A percentile compares a stretch with the other conserved stretches of the same genome.
Conservation (phyloP, 2,888 invertebrate species). For the Parapristionchus giblindavisi region DNA sequence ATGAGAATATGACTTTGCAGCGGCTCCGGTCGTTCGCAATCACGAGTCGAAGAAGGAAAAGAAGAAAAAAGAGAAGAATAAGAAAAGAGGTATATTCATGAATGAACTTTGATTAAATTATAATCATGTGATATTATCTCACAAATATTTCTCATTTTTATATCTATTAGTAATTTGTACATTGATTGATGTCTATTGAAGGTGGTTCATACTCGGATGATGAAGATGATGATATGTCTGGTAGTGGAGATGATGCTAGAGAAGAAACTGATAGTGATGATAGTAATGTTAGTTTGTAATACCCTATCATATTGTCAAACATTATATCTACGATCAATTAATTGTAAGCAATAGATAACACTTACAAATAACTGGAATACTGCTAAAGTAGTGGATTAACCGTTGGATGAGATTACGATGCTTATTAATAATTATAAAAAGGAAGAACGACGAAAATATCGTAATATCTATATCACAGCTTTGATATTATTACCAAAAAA, state of each 20-base stretch:
- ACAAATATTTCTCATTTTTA: background rate
- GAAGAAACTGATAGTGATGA: conserved; percentile 25
- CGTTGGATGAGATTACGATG: no score
- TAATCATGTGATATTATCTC: background rate
- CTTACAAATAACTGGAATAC: no score
- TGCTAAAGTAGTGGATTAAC: no score
- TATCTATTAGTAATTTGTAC: background rate
- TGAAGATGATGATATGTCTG: conserved; percentile 19
- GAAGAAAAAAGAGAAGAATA: conserved; percentile 29
- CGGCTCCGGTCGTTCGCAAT: background rate
- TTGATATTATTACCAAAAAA: no score
- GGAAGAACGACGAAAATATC: no score
- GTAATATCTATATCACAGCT: no score
- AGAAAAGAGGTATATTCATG: background rate
- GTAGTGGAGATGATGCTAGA: conserved; percentile 25
- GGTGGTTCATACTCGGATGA: conserved; percentile 30
- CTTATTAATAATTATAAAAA: no score
- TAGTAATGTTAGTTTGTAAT: no score
- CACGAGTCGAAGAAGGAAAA: conserved; percentile 19
- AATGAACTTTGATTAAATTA: background rate
- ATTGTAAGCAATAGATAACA: no score
- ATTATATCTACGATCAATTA: no score
- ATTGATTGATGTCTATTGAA: background rate
- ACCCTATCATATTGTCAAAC: no score
- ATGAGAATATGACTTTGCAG: no score